Evolutionary conservation across 2,888 invertebrate species (phyloP).

Genomic region (Tiliacea aurago): DNA sequence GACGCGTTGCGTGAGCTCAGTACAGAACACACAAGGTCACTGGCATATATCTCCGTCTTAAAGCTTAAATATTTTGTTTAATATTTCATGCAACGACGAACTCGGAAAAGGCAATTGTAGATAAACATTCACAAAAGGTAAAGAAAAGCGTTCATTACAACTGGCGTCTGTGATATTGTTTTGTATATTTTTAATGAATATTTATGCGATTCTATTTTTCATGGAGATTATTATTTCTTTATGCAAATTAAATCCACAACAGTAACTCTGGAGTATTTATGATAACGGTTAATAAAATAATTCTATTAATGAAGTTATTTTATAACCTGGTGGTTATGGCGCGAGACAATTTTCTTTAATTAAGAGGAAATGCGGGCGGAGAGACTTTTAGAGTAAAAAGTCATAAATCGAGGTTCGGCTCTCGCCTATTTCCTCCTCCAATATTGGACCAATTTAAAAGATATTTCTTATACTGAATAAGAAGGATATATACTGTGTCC

Average conservation of each 20-base stretch:
- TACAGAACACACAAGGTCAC: too few relatives aligned
- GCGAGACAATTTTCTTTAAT: constrained; percentile 64
- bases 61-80: constrained; percentile 11
- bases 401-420: too few relatives aligned
- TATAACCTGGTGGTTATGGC: constrained; percentile 60
- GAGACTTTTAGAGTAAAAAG: too few relatives aligned
- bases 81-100: constrained; percentile 26
- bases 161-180: constrained; percentile 47
- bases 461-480: too few relatives aligned
- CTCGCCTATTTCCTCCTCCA: too few relatives aligned
- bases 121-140: constrained; percentile 28
- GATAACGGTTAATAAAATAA: constrained; percentile 28
- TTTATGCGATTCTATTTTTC: constrained; percentile 62
- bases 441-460: too few relatives aligned
- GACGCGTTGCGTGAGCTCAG: too few relatives aligned
- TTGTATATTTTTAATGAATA: constrained; percentile 55
- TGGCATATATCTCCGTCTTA: too few relatives aligned
- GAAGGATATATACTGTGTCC: too few relatives aligned
- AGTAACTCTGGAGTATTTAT: constrained; percentile 52
- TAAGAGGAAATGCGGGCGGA: too few relatives aligned
- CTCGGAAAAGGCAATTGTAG: constrained; percentile 16
- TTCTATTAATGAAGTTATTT: constrained; percentile 32
- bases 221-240: constrained; percentile 66
- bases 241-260: constrained; percentile 57
- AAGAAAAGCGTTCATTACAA: constrained; percentile 35